Evolutionary conservation across 2,888 invertebrate species (phyloP), one percentile per base, ranked within the genome.

Genomic region (Phaonia tiefii): DNA sequence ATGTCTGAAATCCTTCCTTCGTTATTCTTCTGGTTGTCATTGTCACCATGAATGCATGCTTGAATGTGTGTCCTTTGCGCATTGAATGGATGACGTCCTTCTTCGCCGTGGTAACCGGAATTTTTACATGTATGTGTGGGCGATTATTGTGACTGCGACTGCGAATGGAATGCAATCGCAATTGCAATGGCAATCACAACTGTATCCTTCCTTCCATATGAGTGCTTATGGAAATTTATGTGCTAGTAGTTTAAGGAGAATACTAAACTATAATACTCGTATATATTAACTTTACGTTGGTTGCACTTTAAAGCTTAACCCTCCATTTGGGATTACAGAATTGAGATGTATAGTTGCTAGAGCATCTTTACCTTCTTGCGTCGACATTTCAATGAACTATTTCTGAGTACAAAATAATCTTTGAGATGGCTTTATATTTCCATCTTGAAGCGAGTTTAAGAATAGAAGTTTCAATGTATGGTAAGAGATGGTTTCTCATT

Each of bases 1-100:
- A 60, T 39, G 39, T 39, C 39, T 60, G 10, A 60, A 60, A 60
- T 60, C 60, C 60, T 60, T 39, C 39, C 60, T 17, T 60, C 15
- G 37, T 58, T 37, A 17, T 39, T 15, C 39, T 60, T 60, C 60
- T 17, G 31, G 60, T 20, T 60, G 60, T 20, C 60, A 20, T 39
- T 60, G 60, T 39, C 60, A 60, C 37, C 26, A 10, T 20, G 31
- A 25, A 20, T 17, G 1, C 39, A 39, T 60, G 11, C 39, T 5
- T 20, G n/a, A 15, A 5, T 15, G 2, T 22, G 46, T 46, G 3
- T 8, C 31, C 8, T 31, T 31, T 31, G 31, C 8, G 31, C 31
- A 31, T 8, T 31, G 8, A 31, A 31, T 5, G 31, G 31, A 49
- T 49, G 51, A 20, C 20, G 51, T 22, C 17, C 51, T 20, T 20